Conservation (phyloP, 64 coral and sea anemone genomes). For the Montipora capricornis region DNA sequence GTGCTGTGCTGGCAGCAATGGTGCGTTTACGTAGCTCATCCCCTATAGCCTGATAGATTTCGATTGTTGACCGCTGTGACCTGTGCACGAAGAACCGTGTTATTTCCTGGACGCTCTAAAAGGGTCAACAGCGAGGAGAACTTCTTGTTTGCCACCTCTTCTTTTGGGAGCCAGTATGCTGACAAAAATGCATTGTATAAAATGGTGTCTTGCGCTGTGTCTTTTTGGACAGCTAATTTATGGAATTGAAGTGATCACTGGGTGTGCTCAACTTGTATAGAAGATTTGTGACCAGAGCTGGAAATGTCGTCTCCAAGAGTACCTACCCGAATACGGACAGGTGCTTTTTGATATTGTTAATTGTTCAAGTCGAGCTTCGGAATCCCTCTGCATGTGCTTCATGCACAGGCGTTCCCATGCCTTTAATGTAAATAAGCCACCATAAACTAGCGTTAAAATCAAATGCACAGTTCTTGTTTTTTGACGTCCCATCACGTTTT, state of each 20-base stretch:
- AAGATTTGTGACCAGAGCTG: background rate
- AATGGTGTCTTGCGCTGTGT: background rate
- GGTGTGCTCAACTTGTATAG: background rate
- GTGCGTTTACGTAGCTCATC: background rate
- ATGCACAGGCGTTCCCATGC: conserved; percentile 15
- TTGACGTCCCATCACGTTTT: conserved; percentile 13
- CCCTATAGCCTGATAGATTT: background rate
- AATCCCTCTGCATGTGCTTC: conserved; percentile 26
- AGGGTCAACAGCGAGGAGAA: background rate
- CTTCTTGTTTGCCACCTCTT: background rate
- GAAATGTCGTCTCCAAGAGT: background rate
- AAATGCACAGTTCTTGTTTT: conserved; percentile 4
- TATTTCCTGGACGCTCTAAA: background rate
- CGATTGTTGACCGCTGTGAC: background rate
- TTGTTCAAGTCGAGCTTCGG: background rate
- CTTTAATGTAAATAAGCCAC: conserved; percentile 11
- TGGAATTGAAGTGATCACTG: background rate
- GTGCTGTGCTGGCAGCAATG: too few species aligned
- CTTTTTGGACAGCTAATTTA: background rate
- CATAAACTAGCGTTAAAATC: background rate
- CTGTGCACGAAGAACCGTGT: background rate
- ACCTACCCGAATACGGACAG: too few species aligned
- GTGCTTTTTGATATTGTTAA: background rate
- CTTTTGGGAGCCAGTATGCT: background rate
- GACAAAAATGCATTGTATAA: background rate